These are phyloP conservation scores for Belonocnema kinseyi DNA, from an alignment of 1,140 invertebrate species.

Conservation along the genomic window DNA sequence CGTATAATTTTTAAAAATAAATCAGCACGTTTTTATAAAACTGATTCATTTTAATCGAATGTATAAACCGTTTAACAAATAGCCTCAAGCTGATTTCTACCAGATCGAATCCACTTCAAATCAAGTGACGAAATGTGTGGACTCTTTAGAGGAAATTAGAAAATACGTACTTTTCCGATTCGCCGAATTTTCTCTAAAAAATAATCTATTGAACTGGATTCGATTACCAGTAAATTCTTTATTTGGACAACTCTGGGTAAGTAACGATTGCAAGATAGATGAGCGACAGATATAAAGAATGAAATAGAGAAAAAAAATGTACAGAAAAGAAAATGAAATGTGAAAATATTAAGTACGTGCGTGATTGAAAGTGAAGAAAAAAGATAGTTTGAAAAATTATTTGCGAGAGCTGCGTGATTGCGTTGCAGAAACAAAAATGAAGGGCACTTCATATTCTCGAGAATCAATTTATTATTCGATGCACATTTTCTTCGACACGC, in stretches of 20 bases:
- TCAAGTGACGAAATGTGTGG: too few species aligned
- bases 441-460: conserved; percentile 71
- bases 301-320: conserved; percentile 33
- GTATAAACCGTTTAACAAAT: too few species aligned
- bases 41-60: too few species aligned
- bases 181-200: too few species aligned
- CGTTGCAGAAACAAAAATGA: conserved; percentile 47
- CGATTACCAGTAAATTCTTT: too few species aligned
- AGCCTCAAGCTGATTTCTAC: too few species aligned
- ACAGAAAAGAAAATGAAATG: conserved; percentile 34
- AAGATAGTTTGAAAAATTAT: conserved; percentile 33
- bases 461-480: conserved; percentile 33
- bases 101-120: too few species aligned
- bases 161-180: too few species aligned
- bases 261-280: conserved; percentile 41
- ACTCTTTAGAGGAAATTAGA: too few species aligned
- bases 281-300: conserved; percentile 29
- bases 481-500: background rate
- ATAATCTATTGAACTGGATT: too few species aligned
- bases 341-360: conserved; percentile 16
- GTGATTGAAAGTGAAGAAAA: conserved; percentile 28
- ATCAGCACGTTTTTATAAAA: too few species aligned
- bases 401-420: conserved; percentile 18
- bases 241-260: background rate
- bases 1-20: too few species aligned